Conservation (phyloP, 2,797 vertebrate genomes). For the Capromys pilorides region DNA sequence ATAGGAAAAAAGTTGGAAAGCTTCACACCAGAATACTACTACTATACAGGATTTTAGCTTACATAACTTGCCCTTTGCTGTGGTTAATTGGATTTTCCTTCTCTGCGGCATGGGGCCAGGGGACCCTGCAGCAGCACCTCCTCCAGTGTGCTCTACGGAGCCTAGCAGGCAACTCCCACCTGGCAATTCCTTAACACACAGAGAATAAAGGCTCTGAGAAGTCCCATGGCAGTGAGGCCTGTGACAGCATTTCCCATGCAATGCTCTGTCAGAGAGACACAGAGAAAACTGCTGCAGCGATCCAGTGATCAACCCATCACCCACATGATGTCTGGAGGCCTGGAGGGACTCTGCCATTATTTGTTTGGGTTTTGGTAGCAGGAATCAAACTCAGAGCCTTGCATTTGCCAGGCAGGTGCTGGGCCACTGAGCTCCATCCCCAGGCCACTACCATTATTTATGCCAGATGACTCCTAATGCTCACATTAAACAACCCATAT, state of each 20-base stretch:
- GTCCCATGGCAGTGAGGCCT: neutral
- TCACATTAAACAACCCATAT: neutral
- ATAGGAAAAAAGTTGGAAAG: neutral
- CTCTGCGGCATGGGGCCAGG: too few species aligned
- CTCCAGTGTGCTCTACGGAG: neutral
- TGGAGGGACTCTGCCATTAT: neutral
- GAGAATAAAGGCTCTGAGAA: neutral
- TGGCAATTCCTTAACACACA: neutral
- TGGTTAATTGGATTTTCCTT: neutral
- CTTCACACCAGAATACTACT: neutral
- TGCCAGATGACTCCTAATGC: neutral
- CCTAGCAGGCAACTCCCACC: neutral
- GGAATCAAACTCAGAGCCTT: too few species aligned
- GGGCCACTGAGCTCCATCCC: too few species aligned
- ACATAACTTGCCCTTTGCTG: neutral
- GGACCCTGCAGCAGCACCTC: neutral
- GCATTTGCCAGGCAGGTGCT: too few species aligned
- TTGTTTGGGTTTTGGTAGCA: neutral
- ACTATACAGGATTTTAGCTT: neutral
- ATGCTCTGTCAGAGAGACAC: neutral
- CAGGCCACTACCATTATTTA: neutral
- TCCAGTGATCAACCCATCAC: neutral
- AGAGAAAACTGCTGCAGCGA: neutral
- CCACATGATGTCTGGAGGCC: neutral
- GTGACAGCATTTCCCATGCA: neutral